phyloP scores from a whole-genome alignment of 2,113 vertebrate species.

The Macroglossus sobrinus region DNA sequence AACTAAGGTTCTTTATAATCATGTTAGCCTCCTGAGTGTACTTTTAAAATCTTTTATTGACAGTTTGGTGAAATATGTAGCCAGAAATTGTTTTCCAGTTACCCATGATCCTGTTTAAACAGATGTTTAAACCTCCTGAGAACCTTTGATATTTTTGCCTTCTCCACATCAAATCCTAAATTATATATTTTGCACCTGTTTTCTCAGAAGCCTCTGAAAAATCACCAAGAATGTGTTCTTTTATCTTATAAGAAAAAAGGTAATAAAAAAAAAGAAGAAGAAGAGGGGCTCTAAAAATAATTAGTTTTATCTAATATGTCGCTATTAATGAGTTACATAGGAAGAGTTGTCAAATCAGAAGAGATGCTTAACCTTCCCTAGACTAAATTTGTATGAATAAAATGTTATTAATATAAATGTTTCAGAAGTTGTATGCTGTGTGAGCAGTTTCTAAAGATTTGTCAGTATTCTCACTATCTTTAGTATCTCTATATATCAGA shows the following conservation, averaged over 20 bases:
- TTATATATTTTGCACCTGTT: not conserved
- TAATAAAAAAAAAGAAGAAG: not conserved
- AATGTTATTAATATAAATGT: not conserved
- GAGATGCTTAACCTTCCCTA: not conserved
- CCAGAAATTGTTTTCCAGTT: not conserved
- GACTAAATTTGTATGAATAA: not conserved
- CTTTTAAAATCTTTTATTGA: not conserved
- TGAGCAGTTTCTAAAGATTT: not conserved
- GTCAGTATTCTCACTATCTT: not conserved
- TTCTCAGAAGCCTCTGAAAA: not conserved
- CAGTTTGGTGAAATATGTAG: not conserved
- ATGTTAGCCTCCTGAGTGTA: not conserved
- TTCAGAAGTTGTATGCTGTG: not conserved
- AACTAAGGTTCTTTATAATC: not conserved
- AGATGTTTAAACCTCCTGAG: not conserved
- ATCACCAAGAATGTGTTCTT: not conserved
- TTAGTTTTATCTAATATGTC: not conserved
- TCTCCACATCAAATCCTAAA: not conserved
- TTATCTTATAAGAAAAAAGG: not conserved
- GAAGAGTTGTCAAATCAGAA: not conserved
- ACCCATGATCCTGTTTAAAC: not conserved
- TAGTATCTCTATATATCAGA: not conserved
- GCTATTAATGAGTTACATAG: not conserved
- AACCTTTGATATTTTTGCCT: not conserved
- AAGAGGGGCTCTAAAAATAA: not conserved